Evolutionary conservation across 2,113 vertebrate species (phyloP), one percentile per base, ranked within the genome.

Genomic region (Amphilophus citrinellus): DNA sequence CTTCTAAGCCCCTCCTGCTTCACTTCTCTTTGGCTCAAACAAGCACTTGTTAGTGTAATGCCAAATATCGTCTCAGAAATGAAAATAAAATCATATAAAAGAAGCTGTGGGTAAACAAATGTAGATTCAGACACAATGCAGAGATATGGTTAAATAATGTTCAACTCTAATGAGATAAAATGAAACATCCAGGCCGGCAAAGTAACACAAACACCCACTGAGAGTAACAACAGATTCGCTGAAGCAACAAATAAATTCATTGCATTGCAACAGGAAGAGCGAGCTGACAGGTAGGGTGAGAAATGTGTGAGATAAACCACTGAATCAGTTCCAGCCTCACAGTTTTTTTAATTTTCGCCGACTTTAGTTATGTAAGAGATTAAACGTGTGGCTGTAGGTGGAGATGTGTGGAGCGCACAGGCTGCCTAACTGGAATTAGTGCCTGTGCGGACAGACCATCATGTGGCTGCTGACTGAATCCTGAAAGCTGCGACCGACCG

Each of bases 311-410:
- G 59, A 53, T 4, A 56, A 80, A 10, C 58, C 27, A 32, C 10
- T 6, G 1, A 61, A 50, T 59, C 3, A 35, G 17, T 53, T 18
- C n/a, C 27, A 47, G 75, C 35, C 68, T 66, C 47, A 0, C 2
- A 8, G 39, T 30, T 58, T 63, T 65, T 84, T 61, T 15, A 7
- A 61, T 61, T 80, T 14, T 71, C 27, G 59, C 9, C 13, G 63
- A 59, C 83, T 87, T 76, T 61, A 0, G 76, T 94, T 92, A 94
- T 77, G 89, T 93, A 94, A 94, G 87, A 89, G 92, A 92, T 92
- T 92, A 88, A 83, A 37, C 15, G 63, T 58, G 83, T 1, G 88
- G 56, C 20, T 85, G 91, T 84, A 91, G 86, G 91, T 92, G 87
- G 83, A 83, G 84, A 87, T 81, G 91, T 84, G 61, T 6, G 63